Base-by-base conservation (phyloP, 2,113 vertebrate species). In the Ascaphus truei region DNA sequence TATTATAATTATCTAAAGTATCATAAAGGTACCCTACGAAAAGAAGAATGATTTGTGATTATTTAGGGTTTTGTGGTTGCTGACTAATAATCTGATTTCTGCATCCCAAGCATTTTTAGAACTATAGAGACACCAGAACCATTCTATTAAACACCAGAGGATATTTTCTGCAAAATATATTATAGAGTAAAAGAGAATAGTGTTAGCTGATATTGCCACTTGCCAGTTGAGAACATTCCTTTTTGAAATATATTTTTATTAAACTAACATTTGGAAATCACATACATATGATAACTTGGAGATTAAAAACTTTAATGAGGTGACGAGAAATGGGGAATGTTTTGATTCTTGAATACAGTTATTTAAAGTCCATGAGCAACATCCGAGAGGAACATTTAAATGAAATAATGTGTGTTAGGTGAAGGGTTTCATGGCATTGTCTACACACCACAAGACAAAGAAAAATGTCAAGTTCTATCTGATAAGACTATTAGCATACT, bases 231-330 rank as follows among this genome's bases (percentile, higher is more conserved):
- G 29, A 55, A 55, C 51, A 55, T 55, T 55, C 51, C 51, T 31
- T 31, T 31, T 31, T 10, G 6, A 31, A 55, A 27, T 30, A 10
- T n/a, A 3, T 9, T 55, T 55, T 55, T 30, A 55, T 55, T 16
- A 55, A 55, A 55, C 27, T 55, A 15, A 16, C 51, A 55, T 55
- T 30, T 55, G 51, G 29, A 55, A 55, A 55, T 18, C 27, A 31
- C 51, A 31, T 55, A 15, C 20, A 33, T 34, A 7, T 34, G 60
- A 62, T 62, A 50, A 50, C 12, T 9, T 5, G 30, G 12, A 62
- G 60, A 50, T 62, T 50, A 50, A 34, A 50, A 25, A 31, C 20
- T 23, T 33, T 62, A 34, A 62, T 50, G 60, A 47, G 43, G 43
- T 62, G 34, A 50, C 30, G 11, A 11, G n/a, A 20, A 50, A 62